Conservation (phyloP, 2,113 vertebrate species). For the Poeciliopsis turrubarensis region DNA sequence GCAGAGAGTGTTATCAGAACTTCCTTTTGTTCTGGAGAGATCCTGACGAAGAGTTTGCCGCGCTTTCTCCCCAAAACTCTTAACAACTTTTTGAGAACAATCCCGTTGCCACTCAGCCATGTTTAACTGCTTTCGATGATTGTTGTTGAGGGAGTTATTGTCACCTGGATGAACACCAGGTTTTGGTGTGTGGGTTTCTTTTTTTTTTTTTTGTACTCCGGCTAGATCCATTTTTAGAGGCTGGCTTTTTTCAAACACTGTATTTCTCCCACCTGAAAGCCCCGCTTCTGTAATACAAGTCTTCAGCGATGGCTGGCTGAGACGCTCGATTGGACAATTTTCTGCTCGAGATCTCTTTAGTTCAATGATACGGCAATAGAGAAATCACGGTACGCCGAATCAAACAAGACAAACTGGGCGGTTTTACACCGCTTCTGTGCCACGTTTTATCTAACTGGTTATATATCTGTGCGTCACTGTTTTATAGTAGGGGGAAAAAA, state of each 20-base stretch:
- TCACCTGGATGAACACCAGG: conserved; percentile 57
- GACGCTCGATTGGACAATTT: conserved; percentile 71
- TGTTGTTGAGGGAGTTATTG: conserved; percentile 64
- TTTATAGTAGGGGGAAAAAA: neutral
- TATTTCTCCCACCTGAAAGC: conserved; percentile 61
- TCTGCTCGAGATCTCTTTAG: conserved; percentile 64
- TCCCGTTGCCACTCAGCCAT: conserved; percentile 51
- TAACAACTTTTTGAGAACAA: conserved; percentile 45
- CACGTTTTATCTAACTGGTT: conserved; percentile 13
- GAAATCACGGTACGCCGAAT: conserved; percentile 47
- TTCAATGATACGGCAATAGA: conserved; percentile 63
- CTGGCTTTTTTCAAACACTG: conserved; percentile 52
- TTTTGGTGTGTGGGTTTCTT: conserved; percentile 21
- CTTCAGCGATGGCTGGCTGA: conserved; percentile 48
- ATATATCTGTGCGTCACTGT: neutral
- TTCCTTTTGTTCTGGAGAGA: conserved; percentile 65
- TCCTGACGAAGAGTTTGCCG: conserved; percentile 33
- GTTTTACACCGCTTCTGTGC: conserved; percentile 28
- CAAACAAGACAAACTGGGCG: conserved; percentile 43
- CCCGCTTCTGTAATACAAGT: conserved; percentile 45
- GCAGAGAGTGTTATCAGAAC: conserved; percentile 57
- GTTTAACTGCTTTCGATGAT: conserved; percentile 62
- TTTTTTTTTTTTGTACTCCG: conserved; percentile 37
- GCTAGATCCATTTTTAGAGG: conserved; percentile 57
- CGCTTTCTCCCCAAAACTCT: conserved; percentile 39